Percentiles rank a stretch among this genome's conserved stretches.
These are phyloP conservation scores for Dipodomys stephensi DNA, from an alignment of 2,113 vertebrate genomes.

Conservation along the genomic window DNA sequence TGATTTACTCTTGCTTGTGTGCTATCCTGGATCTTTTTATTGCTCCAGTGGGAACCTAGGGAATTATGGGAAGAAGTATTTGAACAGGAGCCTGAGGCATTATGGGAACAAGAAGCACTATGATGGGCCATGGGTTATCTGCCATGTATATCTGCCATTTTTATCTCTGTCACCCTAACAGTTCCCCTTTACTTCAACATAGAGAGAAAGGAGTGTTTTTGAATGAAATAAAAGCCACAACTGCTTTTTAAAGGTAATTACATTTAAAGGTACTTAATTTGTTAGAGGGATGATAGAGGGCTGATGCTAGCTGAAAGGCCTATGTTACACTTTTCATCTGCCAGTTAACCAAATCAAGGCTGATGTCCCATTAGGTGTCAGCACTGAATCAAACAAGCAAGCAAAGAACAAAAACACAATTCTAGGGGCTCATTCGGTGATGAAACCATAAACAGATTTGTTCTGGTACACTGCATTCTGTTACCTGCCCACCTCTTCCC, in stretches of 20 bases:
- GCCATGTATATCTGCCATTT: too few relatives aligned
- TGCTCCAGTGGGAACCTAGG: too few relatives aligned
- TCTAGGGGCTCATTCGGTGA: not conserved
- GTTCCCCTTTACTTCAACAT: too few relatives aligned
- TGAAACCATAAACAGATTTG: not conserved
- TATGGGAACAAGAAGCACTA: too few relatives aligned
- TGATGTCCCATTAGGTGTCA: not conserved
- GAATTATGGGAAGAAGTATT: too few relatives aligned
- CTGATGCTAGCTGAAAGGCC: not conserved
- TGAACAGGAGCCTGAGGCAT: too few relatives aligned
- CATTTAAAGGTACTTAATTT: not conserved
- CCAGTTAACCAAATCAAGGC: not conserved
- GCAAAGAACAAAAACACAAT: not conserved
- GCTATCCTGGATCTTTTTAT: too few relatives aligned
- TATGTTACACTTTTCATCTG: not conserved
- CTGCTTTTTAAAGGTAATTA: not conserved
- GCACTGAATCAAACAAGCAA: not conserved
- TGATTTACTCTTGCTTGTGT: too few relatives aligned
- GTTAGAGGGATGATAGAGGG: not conserved
- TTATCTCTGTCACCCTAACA: too few relatives aligned
- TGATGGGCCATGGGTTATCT: too few relatives aligned
- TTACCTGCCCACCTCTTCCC: not conserved
- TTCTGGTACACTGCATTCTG: not conserved
- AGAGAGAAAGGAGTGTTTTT: not conserved
- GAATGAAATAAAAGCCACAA: constrained; percentile 22